Evolutionary conservation across 2,113 vertebrate species (phyloP), one percentile per base, ranked within the genome.

Genomic region (Podocnemis expansa): DNA sequence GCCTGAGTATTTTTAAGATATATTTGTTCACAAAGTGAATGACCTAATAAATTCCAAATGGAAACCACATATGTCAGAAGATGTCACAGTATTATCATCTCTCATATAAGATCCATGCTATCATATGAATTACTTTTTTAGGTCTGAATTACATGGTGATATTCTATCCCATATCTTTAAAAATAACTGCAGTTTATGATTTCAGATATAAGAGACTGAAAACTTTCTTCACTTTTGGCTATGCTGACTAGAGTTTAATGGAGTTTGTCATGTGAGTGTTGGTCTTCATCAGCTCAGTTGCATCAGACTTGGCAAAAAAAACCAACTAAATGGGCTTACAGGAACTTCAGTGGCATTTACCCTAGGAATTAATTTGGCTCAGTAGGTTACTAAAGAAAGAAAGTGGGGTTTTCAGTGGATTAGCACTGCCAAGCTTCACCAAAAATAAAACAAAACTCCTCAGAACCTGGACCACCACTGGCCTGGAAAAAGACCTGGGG

Each of bases 1-100:
- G 58, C 49, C 45, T 47, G 83, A 6, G 47, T 85, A 87, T 90
- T 81, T 80, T 86, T 79, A 94, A 80, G 5, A 73, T 80, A 82
- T 56, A 11, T 56, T 93, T 45, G 34, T 38, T 70, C 19, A 5
- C 76, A 89, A 95, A 91, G 67, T 43, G 92, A 79, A 79, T 51
- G 54, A 92, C 89, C 60, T 94, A 91, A 90, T n/a, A 90, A 80
- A 7, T 84, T 95, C 51, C 58, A 85, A 24, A 0, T 94, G 82
- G 67, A 82, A 92, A 91, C n/a, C 31, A 25, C 49, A 49, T 38
- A 87, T 41, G 88, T 10, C 56, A 43, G 49, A 80, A 90, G 91
- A 63, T 58, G 34, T 12, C 19, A n/a, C 63, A 84, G 73, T 49
- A 86, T 78, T 24, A 16, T 34, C 82, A 45, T 34, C 83, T 80